Base-by-base conservation (phyloP, 1,140 invertebrate species). In the Trichonephila clavata region DNA sequence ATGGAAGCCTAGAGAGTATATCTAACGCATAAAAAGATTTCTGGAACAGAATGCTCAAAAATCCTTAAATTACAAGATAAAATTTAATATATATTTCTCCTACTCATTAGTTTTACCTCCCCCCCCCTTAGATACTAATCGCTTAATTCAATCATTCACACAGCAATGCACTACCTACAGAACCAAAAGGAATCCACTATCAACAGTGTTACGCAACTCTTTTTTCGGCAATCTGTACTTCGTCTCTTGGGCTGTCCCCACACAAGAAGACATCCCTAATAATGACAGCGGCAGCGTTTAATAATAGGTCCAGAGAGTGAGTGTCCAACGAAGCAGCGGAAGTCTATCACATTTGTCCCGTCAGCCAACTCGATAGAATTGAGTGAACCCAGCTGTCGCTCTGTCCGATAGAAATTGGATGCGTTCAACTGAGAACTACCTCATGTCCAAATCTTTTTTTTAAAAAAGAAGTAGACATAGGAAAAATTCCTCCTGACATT, bases 361-460 rank as follows among this genome's bases (percentile, higher is more conserved):
- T 43, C 59, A 91, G 60, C 90, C 80, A 63, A 83, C 57, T 91
- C 71, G 61, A 59, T 27, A 39, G 89, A 83, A 60, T 43, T 63
- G 90, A 91, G 80, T n/a, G 60, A 83, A 83, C 90, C 27, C 90
- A 91, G 90, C 90, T 91, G 90, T 91, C 80, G 90, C 80, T 83
- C 61, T 59, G 68, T 83, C 90, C 80, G 32, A 84, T 63, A 61
- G 90, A 91, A 61, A 91, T 91, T 91, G 90, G 90, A 81, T 91
- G 57, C 68, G 68, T 27, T 90, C 88, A 50, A 80, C 88, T 90
- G 65, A 90, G 88, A 90, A 80, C 43, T 32, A 90, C 65, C 68
- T 77, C 88, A n/a, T 90, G 88, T 90, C 88, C 88, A 90, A 90
- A 90, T 90, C 88, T 71, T n/a, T n/a, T n/a, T n/a, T n/a, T 77